Evolutionary conservation across 2,113 vertebrate species (phyloP), one percentile per base, ranked within the genome.

Genomic region (Zapus hudsonius): DNA sequence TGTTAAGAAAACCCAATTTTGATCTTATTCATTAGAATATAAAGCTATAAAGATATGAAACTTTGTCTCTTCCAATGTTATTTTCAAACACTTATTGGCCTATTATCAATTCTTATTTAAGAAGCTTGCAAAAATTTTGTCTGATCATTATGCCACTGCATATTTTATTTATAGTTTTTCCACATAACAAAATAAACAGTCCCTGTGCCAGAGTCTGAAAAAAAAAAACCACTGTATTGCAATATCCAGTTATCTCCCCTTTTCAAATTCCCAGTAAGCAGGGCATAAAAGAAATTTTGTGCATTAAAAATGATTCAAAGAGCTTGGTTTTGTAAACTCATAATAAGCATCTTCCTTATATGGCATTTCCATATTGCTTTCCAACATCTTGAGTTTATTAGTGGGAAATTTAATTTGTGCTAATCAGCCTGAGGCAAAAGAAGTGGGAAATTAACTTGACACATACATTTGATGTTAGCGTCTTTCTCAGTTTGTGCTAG

Each of bases 381-480:
- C 93, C 94, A 88, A 91, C 64, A 76, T 96, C 84, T 82, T 95
- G 89, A 75, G 87, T 94, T 95, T 97, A 96, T 98, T 95, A 96
- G 85, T 27, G 19, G 63, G 83, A 93, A 96, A 96, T 96, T 96
- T 72, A 95, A 96, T 97, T 97, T 96, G 93, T 94, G 94, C 93
- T 97, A 97, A 96, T 97, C 92, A 96, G 94, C 95, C 93, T 82
- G 47, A 95, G 94, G 96, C 95, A 89, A 89, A 93, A 92, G n/a
- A 63, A 95, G 78, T 85, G 33, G 22, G 55, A 96, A 95, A 97
- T 96, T 96, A 97, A 93, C 95, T 97, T 95, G 96, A 97, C 97
- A 96, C 93, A 85, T 97, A 97, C 97, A 97, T 97, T 94, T 95
- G 96, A 97, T 93, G 42, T 97, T 97, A 94, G 86, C 95, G 90